phyloP scores from a whole-genome alignment of 2,797 vertebrate genomes.

The Macropus fuliginosus region DNA sequence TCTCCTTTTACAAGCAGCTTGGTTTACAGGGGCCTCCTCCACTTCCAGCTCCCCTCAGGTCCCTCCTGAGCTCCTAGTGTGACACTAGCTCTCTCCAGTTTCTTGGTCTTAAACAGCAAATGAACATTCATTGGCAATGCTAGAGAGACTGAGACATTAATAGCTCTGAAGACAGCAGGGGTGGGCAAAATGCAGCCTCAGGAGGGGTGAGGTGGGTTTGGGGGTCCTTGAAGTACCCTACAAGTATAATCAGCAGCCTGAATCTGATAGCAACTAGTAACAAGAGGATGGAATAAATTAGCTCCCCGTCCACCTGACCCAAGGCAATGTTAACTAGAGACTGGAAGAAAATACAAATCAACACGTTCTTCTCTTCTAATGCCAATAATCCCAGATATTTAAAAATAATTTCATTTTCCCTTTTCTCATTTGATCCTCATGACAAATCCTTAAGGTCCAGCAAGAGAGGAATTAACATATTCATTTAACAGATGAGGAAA shows the following conservation, averaged over 20 bases:
- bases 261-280: constrained; percentile 32
- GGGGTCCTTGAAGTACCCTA: not conserved
- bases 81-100: constrained; percentile 32
- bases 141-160: not conserved
- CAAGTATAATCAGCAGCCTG: not conserved
- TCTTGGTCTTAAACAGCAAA: not conserved
- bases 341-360: constrained; percentile 28
- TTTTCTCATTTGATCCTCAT: constrained; percentile 49
- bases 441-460: constrained; percentile 39
- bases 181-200: not conserved
- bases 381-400: constrained; percentile 40
- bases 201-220: not conserved
- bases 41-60: not conserved
- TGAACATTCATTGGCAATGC: not conserved
- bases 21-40: not conserved
- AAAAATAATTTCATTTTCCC: constrained; percentile 55
- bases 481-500: not conserved
- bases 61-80: not conserved
- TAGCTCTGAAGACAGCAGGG: not conserved
- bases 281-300: constrained; percentile 11
- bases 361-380: constrained; percentile 35
- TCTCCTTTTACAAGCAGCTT: not conserved
- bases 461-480: constrained; percentile 13
- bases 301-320: constrained; percentile 2
- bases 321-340: constrained; percentile 34